Percentiles rank a stretch among this genome's conserved stretches.
Evolutionary conservation across 2,888 invertebrate genomes (phyloP).

Genomic region (Mythimna lalbum): DNA sequence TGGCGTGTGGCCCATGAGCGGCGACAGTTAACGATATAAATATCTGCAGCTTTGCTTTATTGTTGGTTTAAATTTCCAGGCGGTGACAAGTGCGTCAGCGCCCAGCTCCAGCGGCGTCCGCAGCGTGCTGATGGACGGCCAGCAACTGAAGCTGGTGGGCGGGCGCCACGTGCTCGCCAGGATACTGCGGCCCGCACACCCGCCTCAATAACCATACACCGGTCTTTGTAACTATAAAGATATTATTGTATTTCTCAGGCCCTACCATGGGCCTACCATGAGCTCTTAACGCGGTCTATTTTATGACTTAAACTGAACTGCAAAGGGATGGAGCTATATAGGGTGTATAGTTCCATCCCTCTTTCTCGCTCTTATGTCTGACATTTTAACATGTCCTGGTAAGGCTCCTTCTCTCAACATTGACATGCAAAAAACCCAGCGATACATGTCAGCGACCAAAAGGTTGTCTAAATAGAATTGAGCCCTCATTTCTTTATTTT

Average conservation of each 20-base stretch:
- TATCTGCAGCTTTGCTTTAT: neutral
- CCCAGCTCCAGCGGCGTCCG: constrained; percentile 80
- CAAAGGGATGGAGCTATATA: no score
- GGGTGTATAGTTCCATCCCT: no score
- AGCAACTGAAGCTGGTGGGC: constrained; percentile 85
- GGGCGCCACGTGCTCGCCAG: constrained; percentile 86
- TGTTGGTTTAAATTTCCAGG: constrained; percentile 62
- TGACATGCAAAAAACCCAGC: neutral
- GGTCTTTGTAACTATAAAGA: constrained; percentile 25
- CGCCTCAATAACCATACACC: constrained; percentile 71
- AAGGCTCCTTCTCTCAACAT: neutral
- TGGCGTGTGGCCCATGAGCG: no score
- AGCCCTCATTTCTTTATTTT: neutral
- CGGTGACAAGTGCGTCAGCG: constrained; percentile 69
- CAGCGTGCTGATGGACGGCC: constrained; percentile 87
- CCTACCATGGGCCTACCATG: no score
- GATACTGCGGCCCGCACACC: constrained; percentile 82
- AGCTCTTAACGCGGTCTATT: no score
- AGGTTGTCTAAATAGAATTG: neutral
- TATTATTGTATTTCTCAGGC: neutral
- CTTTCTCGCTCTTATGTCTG: no score
- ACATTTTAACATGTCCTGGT: no score
- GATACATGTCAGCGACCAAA: constrained; percentile 10
- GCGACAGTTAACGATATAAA: no score
- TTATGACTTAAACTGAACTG: no score